Evolutionary conservation across 2,888 invertebrate genomes (phyloP).

Genomic region (Lepidochitona cinerea): DNA sequence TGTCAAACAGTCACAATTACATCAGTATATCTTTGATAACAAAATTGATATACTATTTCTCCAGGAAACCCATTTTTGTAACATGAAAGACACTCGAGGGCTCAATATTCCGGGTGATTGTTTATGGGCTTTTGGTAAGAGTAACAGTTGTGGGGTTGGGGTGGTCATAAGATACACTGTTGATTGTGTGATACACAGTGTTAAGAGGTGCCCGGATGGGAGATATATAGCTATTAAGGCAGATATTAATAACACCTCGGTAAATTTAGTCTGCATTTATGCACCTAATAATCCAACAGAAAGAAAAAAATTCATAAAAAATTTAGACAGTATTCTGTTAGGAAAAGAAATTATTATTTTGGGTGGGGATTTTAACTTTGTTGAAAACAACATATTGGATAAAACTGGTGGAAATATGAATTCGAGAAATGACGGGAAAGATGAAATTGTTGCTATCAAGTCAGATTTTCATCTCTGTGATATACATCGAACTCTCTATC

Average conservation of each 20-base stretch:
- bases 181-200: not conserved
- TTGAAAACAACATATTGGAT: not conserved
- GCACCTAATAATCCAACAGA: not conserved
- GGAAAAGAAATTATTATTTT: not conserved
- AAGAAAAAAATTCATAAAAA: not conserved
- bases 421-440: not conserved
- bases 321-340: not conserved
- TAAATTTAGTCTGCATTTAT: not conserved
- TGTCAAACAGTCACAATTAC: no score
- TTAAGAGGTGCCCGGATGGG: not conserved
- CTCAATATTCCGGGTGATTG: not conserved
- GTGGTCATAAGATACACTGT: not conserved
- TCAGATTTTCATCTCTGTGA: not conserved
- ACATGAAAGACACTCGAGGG: no score
- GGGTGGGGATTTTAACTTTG: not conserved
- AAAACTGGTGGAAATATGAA: not conserved
- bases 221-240: not conserved
- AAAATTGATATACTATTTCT: no score
- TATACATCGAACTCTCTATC: not conserved
- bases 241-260: not conserved
- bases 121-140: not conserved
- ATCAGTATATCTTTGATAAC: no score
- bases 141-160: not conserved
- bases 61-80: no score
- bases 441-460: not conserved